Percentiles rank a stretch among this genome's conserved stretches.
phyloP scores from a whole-genome alignment of 2,113 vertebrate species.

The Uropsilus gracilis region DNA sequence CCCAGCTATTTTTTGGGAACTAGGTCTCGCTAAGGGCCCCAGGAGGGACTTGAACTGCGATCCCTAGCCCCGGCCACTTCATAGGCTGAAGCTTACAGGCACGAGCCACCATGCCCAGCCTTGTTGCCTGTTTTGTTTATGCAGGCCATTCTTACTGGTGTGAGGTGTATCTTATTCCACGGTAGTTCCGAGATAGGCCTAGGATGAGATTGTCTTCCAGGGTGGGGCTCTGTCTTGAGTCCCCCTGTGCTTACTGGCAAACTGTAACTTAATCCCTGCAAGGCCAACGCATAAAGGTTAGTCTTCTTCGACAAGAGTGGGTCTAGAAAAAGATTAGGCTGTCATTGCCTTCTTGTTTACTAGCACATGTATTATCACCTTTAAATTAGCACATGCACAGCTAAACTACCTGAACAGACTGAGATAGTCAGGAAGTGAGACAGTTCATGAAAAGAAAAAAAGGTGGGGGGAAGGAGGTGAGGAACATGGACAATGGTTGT shows the following conservation, averaged over 20 bases:
- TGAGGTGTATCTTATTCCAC: too few relatives aligned
- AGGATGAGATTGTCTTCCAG: background rate
- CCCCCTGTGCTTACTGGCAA: background rate
- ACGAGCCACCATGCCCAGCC: too few relatives aligned
- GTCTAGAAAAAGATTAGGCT: too few relatives aligned
- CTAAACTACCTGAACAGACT: background rate
- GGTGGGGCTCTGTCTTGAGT: background rate
- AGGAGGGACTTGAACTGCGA: too few relatives aligned
- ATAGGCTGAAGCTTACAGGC: too few relatives aligned
- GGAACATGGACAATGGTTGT: rapidly evolving
- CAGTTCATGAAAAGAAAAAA: background rate
- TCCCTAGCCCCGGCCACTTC: too few relatives aligned
- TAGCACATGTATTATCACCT: background rate
- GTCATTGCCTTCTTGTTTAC: background rate
- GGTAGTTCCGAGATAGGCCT: background rate
- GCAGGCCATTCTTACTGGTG: too few relatives aligned
- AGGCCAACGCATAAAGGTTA: background rate
- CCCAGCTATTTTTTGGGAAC: too few relatives aligned
- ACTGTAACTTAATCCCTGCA: background rate
- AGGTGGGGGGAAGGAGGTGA: background rate
- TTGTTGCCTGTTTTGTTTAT: too few relatives aligned
- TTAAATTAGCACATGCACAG: background rate
- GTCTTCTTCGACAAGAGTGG: background rate
- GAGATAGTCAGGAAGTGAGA: background rate
- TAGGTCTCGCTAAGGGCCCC: too few relatives aligned